A percentile compares a stretch with the other conserved stretches of the same genome.
Evolutionary conservation across 2,888 invertebrate genomes (phyloP).

Genomic region (Andrena trimmerana): DNA sequence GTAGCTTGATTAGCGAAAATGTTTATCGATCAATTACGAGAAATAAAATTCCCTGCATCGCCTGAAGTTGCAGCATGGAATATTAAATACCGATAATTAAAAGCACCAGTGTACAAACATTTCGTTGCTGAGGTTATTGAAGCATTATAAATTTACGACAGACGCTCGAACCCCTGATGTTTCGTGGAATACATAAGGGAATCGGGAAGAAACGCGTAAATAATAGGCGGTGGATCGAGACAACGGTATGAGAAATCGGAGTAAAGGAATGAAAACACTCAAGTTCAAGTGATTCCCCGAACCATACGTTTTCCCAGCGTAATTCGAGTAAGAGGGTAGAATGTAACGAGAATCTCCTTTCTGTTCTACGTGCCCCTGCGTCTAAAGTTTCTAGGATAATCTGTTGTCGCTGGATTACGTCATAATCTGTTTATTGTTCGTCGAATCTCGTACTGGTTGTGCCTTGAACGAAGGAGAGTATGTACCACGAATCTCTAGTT

Average conservation of each 20-base stretch:
- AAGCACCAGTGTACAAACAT: not conserved
- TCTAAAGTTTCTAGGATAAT: conserved; percentile 63
- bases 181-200: not conserved
- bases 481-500: not conserved
- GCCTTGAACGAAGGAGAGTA: not conserved
- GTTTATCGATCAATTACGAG: not conserved
- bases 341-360: conserved; percentile 60
- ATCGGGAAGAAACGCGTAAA: not conserved
- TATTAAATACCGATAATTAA: not conserved
- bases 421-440: conserved; percentile 7
- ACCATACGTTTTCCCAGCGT: conserved; percentile 62
- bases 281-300: conserved; percentile 62
- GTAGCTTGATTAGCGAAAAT: not conserved
- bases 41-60: not conserved
- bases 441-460: conserved; percentile 9
- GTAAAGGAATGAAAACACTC: conserved; percentile 49
- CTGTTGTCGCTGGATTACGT: conserved; percentile 41
- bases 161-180: not conserved
- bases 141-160: not conserved
- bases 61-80: not conserved
- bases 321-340: conserved; percentile 68
- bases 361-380: conserved; percentile 47
- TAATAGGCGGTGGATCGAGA: not conserved
- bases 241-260: conserved; percentile 39
- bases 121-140: too few relatives aligned